Percentiles rank a stretch among this genome's conserved stretches.
These are phyloP conservation scores for Tympanuchus pallidicinctus DNA, from an alignment of 2,113 vertebrate species.

Conservation along the genomic window DNA sequence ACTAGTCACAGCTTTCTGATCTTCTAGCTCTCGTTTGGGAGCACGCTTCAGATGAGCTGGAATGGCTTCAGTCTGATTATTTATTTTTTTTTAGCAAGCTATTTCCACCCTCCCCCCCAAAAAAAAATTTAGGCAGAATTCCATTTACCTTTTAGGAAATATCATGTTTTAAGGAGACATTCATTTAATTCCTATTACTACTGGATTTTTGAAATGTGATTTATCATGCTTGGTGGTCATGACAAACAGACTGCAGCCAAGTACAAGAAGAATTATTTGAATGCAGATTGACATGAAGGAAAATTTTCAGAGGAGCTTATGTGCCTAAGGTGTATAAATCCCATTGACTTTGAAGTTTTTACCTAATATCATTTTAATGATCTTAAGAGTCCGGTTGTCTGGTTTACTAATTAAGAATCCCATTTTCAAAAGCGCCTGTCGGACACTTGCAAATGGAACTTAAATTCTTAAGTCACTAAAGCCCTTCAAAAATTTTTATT, in stretches of 20 bases:
- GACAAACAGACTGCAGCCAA: conserved; percentile 21
- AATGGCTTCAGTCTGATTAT: conserved; percentile 36
- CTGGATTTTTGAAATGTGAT: not conserved
- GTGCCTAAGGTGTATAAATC: conserved; percentile 37
- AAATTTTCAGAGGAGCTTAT: conserved; percentile 28
- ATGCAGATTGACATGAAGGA: conserved; percentile 16
- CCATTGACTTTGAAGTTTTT: conserved; percentile 38
- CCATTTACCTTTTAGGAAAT: conserved; percentile 42
- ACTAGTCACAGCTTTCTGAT: conserved; percentile 54
- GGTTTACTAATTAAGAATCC: conserved; percentile 26
- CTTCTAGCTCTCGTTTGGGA: conserved; percentile 37
- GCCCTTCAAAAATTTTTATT: not conserved
- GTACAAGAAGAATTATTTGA: not conserved
- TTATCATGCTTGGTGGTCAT: not conserved
- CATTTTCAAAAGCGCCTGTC: not conserved
- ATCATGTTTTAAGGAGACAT: not conserved
- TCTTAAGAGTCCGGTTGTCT: conserved; percentile 42
- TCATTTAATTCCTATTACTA: not conserved
- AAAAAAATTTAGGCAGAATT: not conserved
- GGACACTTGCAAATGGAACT: not conserved
- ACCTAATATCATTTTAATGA: conserved; percentile 40
- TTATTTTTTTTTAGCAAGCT: not conserved
- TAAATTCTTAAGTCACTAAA: not conserved
- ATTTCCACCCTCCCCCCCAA: not conserved
- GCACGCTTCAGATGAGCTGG: conserved; percentile 58